A percentile compares a stretch with the other conserved stretches of the same genome.
Conservation (phyloP, 2,888 invertebrate species). For the Nomada ferruginata region DNA sequence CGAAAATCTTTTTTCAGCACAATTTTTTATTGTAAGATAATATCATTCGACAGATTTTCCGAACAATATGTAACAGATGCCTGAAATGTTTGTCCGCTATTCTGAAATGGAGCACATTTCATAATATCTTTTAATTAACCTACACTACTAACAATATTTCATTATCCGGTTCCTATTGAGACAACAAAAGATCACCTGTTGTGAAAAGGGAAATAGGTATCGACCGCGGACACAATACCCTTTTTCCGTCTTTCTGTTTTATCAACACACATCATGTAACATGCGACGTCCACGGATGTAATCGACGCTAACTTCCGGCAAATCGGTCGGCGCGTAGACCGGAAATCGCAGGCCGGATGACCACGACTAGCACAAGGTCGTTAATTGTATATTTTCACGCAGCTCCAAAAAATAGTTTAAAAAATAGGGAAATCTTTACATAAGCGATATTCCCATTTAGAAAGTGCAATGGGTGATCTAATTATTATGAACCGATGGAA, state of each 20-base stretch:
- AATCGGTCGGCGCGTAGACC: slow-evolving; percentile 43
- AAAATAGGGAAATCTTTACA: too few species aligned
- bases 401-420: not conserved
- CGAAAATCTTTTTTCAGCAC: too few species aligned
- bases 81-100: too few species aligned
- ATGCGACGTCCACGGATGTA: slow-evolving; percentile 36
- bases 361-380: slow-evolving; percentile 30
- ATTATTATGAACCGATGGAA: too few species aligned
- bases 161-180: not conserved
- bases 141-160: too few species aligned
- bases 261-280: slow-evolving; percentile 7
- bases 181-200: not conserved
- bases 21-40: too few species aligned
- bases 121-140: too few species aligned
- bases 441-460: too few species aligned
- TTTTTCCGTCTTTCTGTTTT: slow-evolving; percentile 14
- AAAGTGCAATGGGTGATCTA: too few species aligned
- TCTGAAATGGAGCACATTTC: too few species aligned
- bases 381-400: slow-evolving; percentile 12
- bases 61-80: too few species aligned
- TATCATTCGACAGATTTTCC: too few species aligned
- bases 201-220: not conserved
- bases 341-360: slow-evolving; percentile 42
- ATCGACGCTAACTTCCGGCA: slow-evolving; percentile 56
- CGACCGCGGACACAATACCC: not conserved